These are phyloP conservation scores for Cotesia vestalis DNA, from an alignment of 1,140 invertebrate genomes.

Conservation along the genomic window DNA sequence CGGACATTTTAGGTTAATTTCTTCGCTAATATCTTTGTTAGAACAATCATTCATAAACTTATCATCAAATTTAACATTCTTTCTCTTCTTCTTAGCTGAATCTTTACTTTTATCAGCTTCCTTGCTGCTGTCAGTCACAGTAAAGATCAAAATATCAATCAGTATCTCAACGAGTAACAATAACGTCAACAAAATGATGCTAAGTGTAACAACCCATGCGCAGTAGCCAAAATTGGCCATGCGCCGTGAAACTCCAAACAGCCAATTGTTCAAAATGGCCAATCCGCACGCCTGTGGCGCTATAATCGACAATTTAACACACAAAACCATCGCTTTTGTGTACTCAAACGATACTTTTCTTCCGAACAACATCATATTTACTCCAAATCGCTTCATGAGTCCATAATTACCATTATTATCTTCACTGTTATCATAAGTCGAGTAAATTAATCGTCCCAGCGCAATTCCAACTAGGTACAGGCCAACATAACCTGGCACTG, in stretches of 20 bases:
- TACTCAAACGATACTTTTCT: slow-evolving; percentile 44
- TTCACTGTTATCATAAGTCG: slow-evolving; percentile 53
- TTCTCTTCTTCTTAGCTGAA: background rate
- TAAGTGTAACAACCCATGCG: slow-evolving; percentile 76
- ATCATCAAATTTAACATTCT: slow-evolving; percentile 26
- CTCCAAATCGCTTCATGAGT: slow-evolving; percentile 28
- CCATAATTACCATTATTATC: slow-evolving; percentile 47
- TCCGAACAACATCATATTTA: slow-evolving; percentile 44
- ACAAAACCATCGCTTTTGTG: slow-evolving; percentile 51
- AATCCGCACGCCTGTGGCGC: slow-evolving; percentile 63
- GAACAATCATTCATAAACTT: slow-evolving; percentile 33
- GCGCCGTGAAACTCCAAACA: slow-evolving; percentile 72
- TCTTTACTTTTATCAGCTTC: slow-evolving; percentile 13
- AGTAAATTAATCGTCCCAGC: slow-evolving; percentile 71
- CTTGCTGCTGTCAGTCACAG: slow-evolving; percentile 8
- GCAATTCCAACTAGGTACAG: slow-evolving; percentile 81
- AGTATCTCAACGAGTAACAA: slow-evolving; percentile 69
- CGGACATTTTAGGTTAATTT: slow-evolving; percentile 56
- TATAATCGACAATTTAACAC: slow-evolving; percentile 59
- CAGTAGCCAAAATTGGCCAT: slow-evolving; percentile 82
- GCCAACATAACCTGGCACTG: slow-evolving; percentile 83
- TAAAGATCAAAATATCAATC: slow-evolving; percentile 48
- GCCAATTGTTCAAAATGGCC: slow-evolving; percentile 62
- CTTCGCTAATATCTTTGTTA: slow-evolving; percentile 11
- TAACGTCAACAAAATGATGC: slow-evolving; percentile 64